These are phyloP conservation scores for Aradophagus sp. DNA, from an alignment of 1,140 invertebrate genomes.

Conservation along the genomic window DNA sequence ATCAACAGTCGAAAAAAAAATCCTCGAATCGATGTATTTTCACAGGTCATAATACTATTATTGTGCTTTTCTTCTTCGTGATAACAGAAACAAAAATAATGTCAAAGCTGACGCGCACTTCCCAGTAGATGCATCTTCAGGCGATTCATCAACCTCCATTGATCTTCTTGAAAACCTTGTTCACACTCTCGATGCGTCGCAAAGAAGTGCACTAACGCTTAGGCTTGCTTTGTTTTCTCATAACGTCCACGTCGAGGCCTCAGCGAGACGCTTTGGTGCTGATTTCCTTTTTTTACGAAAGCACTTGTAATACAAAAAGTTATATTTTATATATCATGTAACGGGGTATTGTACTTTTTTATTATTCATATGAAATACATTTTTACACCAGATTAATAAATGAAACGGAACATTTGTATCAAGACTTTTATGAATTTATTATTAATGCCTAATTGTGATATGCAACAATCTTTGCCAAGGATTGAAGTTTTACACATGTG, in stretches of 20 bases:
- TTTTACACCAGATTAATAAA: conserved; percentile 68
- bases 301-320: conserved; percentile 68
- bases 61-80: conserved; percentile 55
- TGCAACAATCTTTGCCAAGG: too few species aligned
- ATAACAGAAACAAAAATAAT: conserved; percentile 14
- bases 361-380: conserved; percentile 70
- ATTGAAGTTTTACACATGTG: too few species aligned
- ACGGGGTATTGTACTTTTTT: conserved; percentile 75
- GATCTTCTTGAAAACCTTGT: conserved; percentile 11
- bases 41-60: conserved; percentile 51
- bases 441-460: too few species aligned
- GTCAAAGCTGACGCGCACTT: too few species aligned
- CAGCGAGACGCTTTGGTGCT: conserved; percentile 36
- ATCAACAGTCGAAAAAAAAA: conserved; percentile 55
- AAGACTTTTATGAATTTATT: conserved; percentile 31
- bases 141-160: too few species aligned
- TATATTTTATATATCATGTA: conserved; percentile 75
- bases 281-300: conserved; percentile 48
- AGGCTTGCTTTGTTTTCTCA: conserved; percentile 55
- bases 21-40: conserved; percentile 58
- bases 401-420: conserved; percentile 70
- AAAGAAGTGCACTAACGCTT: conserved; percentile 32
- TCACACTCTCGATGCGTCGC: conserved; percentile 38
- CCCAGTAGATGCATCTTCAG: too few species aligned
- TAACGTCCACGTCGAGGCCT: conserved; percentile 40